Evolutionary conservation across 2,888 invertebrate species (phyloP).

Genomic region (Drosophila subquinaria): DNA sequence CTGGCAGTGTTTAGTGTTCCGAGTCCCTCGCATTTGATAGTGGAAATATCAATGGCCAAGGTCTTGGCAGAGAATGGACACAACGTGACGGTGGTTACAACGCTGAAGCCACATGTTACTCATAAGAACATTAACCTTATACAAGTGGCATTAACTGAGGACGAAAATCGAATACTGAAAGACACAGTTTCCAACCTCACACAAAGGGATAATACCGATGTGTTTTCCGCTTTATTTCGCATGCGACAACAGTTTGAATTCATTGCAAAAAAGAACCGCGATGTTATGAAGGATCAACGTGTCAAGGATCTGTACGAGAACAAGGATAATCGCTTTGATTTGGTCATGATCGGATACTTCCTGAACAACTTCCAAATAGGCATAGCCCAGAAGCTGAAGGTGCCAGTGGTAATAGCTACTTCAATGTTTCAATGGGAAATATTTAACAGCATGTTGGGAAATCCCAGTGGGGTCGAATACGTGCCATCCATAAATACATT

Average conservation of each 20-base stretch:
- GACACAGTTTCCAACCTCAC: conserved; percentile 32
- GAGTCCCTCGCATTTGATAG: conserved; percentile 81
- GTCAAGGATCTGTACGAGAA: conserved; percentile 76
- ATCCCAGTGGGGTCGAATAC: conserved; percentile 69
- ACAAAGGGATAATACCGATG: conserved; percentile 46
- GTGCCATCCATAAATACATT: conserved; percentile 61
- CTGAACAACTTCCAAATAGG: conserved; percentile 76
- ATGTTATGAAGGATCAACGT: conserved; percentile 47
- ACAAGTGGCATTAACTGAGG: conserved; percentile 53
- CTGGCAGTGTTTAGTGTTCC: conserved; percentile 78
- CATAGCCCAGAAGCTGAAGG: conserved; percentile 78
- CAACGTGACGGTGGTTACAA: conserved; percentile 82
- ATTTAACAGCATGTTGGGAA: conserved; percentile 65
- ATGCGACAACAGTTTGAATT: conserved; percentile 24
- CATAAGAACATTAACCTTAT: conserved; percentile 72
- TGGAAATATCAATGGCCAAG: conserved; percentile 78
- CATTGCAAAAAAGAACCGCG: conserved; percentile 32
- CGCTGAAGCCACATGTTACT: conserved; percentile 62
- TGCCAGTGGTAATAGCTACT: conserved; percentile 62
- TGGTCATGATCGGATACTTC: conserved; percentile 82
- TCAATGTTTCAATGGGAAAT: conserved; percentile 44
- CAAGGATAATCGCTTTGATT: conserved; percentile 74
- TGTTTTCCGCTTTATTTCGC: conserved; percentile 20
- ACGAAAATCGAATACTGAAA: conserved; percentile 27
- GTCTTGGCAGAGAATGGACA: conserved; percentile 82